Conservation (phyloP, 2,797 vertebrate genomes). For the Helarctos malayanus region DNA sequence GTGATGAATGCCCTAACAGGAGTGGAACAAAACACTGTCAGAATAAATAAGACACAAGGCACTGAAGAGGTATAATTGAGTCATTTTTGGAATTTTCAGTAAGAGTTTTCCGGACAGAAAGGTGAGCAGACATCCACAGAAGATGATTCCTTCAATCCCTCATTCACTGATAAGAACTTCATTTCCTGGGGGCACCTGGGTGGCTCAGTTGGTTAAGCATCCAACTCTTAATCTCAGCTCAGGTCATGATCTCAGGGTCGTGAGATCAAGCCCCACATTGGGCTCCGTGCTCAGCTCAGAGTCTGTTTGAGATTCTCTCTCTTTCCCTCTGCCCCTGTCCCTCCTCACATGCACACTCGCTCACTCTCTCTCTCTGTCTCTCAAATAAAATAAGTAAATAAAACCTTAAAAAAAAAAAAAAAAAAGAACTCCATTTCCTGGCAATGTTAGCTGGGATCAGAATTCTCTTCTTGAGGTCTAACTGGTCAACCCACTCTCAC, state of each 20-base stretch:
- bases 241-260: neutral
- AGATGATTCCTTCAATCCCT: neutral
- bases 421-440: neutral
- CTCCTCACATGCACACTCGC: neutral
- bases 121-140: neutral
- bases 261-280: neutral
- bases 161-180: neutral
- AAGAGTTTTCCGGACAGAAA: neutral
- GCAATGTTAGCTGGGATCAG: too few species aligned
- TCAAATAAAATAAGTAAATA: neutral
- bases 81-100: neutral
- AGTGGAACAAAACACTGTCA: neutral
- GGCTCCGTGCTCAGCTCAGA: neutral
- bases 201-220: neutral
- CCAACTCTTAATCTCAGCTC: neutral
- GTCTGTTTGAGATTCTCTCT: neutral
- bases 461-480: neutral
- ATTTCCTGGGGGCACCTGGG: neutral
- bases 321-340: neutral
- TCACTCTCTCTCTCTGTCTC: neutral
- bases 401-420: neutral
- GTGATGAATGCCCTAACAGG: neutral
- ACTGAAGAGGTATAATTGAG: neutral
- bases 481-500: neutral
- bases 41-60: neutral